Evolutionary conservation across 2,113 vertebrate species (phyloP), one percentile per base, ranked within the genome.

Genomic region (Dinomys branickii): DNA sequence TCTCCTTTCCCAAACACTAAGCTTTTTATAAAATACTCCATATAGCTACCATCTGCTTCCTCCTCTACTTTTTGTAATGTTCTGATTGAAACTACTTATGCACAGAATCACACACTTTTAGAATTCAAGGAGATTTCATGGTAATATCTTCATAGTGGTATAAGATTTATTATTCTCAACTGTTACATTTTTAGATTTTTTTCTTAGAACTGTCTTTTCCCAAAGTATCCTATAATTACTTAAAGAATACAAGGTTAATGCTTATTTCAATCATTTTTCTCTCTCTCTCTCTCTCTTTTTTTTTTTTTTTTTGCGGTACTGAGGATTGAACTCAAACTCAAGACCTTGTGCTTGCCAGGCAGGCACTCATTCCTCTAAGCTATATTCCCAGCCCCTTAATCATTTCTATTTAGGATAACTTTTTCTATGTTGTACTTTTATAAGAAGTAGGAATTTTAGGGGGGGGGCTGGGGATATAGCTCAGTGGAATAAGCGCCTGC

Each of bases 131-230:
- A 52, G 2, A 91, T 5, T 8, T 85, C 50, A 63, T 85, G 28
- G 3, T 52, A 54, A 19, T 85, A 81, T 47, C 58, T 89, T n/a
- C 63, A 65, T 7, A 81, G 33, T 56, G 69, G 12, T 71, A 16
- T 41, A 84, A 88, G 30, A 80, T 91, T 92, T 84, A 78, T 84
- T 94, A 85, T n/a, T 41, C n/a, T 91, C 22, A 73, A 84, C 13
- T 63, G 54, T 67, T 41, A 71, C 10, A 88, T 67, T 84, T 93
- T 81, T 85, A 90, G 59, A 83, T 12, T 75, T 81, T 96, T 86
- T 24, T 83, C 44, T 86, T 44, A 77, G 59, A 90, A 82, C 90
- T 93, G 67, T 67, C 38, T 75, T 58, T 0, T 41, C 11, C 41
- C 0, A 33, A 59, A 87, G 7, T 22, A 77, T 3, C 52, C 20